Conservation (phyloP, 2,113 vertebrate species). For the Ctenodactylus gundi region DNA sequence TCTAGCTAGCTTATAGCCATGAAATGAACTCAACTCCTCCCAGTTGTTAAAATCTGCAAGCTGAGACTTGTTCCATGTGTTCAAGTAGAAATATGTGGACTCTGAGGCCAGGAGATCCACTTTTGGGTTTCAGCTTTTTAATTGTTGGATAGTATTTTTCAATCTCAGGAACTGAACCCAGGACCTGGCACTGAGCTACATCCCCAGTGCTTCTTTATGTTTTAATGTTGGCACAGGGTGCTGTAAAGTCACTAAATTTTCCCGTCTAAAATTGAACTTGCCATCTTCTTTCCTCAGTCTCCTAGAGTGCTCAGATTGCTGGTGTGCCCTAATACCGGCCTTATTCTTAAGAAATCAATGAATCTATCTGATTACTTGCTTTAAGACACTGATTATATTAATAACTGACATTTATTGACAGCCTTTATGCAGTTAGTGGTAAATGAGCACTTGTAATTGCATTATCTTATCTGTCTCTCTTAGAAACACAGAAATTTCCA, state of each 20-base stretch:
- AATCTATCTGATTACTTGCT: not conserved
- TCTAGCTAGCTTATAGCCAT: slow-evolving; percentile 4
- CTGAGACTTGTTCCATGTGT: slow-evolving; percentile 40
- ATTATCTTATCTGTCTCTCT: not conserved
- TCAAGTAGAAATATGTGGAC: slow-evolving; percentile 22
- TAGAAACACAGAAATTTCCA: not conserved
- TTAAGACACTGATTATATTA: not conserved
- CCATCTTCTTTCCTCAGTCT: not conserved
- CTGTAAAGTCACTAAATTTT: not conserved
- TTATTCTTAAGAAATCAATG: not conserved
- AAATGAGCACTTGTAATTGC: not conserved
- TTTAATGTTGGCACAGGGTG: not conserved
- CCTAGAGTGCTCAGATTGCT: not conserved
- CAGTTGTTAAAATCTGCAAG: slow-evolving; percentile 43
- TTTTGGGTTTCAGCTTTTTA: slow-evolving; percentile 22
- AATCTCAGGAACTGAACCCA: not conserved
- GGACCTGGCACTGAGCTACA: not conserved
- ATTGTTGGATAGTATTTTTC: not conserved
- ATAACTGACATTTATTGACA: not conserved
- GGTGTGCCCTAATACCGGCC: too few species aligned
- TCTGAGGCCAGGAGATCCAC: not conserved
- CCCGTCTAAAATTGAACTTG: not conserved
- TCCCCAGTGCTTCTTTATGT: not conserved
- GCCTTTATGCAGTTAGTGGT: not conserved
- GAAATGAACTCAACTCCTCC: slow-evolving; percentile 41